These are phyloP conservation scores for Drosophila affinis DNA, from an alignment of 2,888 invertebrate species.

Conservation along the genomic window DNA sequence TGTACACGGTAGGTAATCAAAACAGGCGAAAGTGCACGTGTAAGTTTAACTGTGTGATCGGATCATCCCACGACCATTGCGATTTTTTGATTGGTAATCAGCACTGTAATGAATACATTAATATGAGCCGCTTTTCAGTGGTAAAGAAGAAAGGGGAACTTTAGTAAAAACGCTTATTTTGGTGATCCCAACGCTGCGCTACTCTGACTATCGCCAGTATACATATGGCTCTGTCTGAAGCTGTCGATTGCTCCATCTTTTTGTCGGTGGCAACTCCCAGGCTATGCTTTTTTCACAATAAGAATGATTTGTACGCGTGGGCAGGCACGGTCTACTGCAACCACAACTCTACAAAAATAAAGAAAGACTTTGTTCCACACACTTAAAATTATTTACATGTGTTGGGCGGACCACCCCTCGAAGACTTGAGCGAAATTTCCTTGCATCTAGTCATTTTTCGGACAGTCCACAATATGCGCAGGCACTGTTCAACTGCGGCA, in stretches of 20 bases:
- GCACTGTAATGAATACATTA: conserved; percentile 29
- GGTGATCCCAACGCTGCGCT: neutral
- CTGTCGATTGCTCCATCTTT: conserved; percentile 1
- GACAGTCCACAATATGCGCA: conserved; percentile 55
- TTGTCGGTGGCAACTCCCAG: neutral
- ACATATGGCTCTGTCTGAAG: neutral
- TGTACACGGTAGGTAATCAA: conserved; percentile 33
- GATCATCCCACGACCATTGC: neutral
- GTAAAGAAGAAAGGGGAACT: conserved; percentile 1
- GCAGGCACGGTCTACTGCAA: conserved; percentile 70
- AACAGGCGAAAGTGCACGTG: conserved; percentile 26
- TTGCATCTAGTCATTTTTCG: conserved; percentile 2
- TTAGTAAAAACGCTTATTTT: neutral
- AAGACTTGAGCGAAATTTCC: neutral
- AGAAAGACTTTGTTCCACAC: conserved; percentile 50
- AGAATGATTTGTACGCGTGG: conserved; percentile 22
- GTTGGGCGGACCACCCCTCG: conserved; percentile 8
- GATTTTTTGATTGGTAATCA: conserved; percentile 1
- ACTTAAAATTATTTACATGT: conserved; percentile 31
- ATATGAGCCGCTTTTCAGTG: conserved; percentile 2
- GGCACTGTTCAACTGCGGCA: conserved; percentile 52
- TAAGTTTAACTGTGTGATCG: conserved; percentile 9
- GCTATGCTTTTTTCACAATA: neutral
- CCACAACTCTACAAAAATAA: conserved; percentile 62
- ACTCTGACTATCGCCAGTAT: neutral